phyloP scores from a whole-genome alignment of 2,797 vertebrate species.

The Emydoidea blandingii region DNA sequence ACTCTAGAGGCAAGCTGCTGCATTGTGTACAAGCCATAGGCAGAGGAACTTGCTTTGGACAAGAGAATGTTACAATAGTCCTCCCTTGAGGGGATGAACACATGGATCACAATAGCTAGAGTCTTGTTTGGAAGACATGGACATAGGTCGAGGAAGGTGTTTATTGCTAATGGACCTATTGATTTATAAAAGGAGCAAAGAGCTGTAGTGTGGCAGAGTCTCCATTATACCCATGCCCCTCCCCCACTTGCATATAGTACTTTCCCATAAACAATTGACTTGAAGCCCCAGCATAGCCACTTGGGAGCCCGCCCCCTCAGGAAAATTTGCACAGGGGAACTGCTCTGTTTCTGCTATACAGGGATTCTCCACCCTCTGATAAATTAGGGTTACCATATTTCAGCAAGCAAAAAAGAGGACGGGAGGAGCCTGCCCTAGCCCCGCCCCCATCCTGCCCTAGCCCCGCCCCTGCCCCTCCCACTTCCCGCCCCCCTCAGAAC shows the following conservation, averaged over 20 bases:
- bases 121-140: neutral
- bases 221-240: neutral
- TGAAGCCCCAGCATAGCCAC: neutral
- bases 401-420: no score
- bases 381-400: no score
- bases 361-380: neutral
- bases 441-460: no score
- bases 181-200: neutral
- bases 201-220: neutral
- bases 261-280: neutral
- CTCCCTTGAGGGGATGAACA: neutral
- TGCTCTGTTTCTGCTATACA: fast-evolving
- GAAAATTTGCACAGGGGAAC: neutral
- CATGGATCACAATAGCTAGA: neutral
- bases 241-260: neutral
- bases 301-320: neutral
- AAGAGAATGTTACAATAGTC: neutral
- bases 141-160: neutral
- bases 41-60: neutral
- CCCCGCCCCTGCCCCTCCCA: no score
- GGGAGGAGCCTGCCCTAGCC: no score
- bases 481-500: no score
- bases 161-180: neutral
- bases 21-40: neutral
- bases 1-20: neutral